Evolutionary conservation across 2,113 vertebrate species (phyloP).

Genomic region (Isurus oxyrinchus): DNA sequence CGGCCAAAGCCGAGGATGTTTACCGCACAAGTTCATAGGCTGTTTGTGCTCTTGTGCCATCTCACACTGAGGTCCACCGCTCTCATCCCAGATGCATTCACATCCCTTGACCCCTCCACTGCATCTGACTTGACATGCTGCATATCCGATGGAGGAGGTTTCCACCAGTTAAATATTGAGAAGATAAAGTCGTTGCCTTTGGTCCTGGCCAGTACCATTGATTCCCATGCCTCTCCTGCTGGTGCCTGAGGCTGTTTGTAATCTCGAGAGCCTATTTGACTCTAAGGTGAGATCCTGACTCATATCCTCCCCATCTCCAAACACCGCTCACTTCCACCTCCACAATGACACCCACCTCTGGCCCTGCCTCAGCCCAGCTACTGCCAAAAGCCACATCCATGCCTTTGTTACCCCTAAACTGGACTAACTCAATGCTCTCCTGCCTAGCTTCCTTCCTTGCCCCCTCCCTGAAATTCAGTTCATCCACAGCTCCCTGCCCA

Average conservation of each 20-base stretch:
- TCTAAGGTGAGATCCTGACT: background rate
- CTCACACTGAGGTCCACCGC: background rate
- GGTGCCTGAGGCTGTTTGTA: background rate
- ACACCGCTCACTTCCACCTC: background rate
- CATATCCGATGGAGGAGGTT: background rate
- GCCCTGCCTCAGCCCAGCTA: background rate
- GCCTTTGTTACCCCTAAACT: background rate
- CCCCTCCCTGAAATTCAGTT: background rate
- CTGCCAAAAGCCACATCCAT: background rate
- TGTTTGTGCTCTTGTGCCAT: background rate
- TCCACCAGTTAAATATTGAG: background rate
- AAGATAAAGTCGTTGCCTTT: background rate
- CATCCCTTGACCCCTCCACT: background rate
- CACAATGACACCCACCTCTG: background rate
- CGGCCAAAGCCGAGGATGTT: slow-evolving; percentile 4
- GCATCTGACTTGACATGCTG: background rate
- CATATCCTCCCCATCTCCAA: background rate
- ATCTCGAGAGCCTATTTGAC: too few species aligned
- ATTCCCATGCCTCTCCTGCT: too few species aligned
- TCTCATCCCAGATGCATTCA: background rate
- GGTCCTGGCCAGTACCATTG: background rate
- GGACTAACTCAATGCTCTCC: background rate
- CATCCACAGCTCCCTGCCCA: background rate
- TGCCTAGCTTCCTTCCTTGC: background rate
- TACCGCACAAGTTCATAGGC: background rate